phyloP scores from a whole-genome alignment of 92 coral and sea anemone species.

The Palythoa caribaeorum region DNA sequence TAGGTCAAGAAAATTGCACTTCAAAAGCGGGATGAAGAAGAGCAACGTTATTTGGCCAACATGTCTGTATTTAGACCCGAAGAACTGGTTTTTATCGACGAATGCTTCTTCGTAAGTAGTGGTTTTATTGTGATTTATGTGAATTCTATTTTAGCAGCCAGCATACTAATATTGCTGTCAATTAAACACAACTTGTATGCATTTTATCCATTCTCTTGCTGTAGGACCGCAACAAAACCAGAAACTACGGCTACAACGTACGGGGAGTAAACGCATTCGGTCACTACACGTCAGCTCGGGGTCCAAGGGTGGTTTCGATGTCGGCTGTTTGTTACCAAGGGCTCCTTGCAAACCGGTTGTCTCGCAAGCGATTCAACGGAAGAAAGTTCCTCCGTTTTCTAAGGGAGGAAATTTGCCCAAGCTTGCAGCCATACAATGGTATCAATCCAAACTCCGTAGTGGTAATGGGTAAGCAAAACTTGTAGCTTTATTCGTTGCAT shows the following conservation, averaged over 20 bases:
- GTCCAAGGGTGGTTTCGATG: slow-evolving; percentile 57
- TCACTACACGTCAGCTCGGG: slow-evolving; percentile 40
- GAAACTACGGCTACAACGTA: slow-evolving; percentile 63
- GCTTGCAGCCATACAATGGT: slow-evolving; percentile 66
- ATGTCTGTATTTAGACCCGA: slow-evolving; percentile 42
- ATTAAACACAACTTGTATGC: not conserved
- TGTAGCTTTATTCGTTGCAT: not conserved
- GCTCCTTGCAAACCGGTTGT: slow-evolving; percentile 37
- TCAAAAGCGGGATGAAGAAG: slow-evolving; percentile 10
- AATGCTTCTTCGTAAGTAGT: slow-evolving; percentile 60
- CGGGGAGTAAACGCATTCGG: slow-evolving; percentile 55
- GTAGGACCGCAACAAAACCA: slow-evolving; percentile 52
- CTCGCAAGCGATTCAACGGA: slow-evolving; percentile 38
- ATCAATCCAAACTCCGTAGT: slow-evolving; percentile 62
- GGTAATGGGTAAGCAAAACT: slow-evolving; percentile 57
- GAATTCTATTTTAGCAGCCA: not conserved
- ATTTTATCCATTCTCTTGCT: not conserved
- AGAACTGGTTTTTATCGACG: slow-evolving; percentile 56
- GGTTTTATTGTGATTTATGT: not conserved
- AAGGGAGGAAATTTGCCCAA: slow-evolving; percentile 58
- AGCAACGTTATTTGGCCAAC: slow-evolving; percentile 12
- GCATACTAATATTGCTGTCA: not conserved
- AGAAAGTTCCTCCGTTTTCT: slow-evolving; percentile 46
- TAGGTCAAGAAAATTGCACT: slow-evolving; percentile 52
- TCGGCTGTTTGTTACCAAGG: slow-evolving; percentile 55